phyloP scores from a whole-genome alignment of 1,140 invertebrate species.

The Tyrophagus putrescentiae region DNA sequence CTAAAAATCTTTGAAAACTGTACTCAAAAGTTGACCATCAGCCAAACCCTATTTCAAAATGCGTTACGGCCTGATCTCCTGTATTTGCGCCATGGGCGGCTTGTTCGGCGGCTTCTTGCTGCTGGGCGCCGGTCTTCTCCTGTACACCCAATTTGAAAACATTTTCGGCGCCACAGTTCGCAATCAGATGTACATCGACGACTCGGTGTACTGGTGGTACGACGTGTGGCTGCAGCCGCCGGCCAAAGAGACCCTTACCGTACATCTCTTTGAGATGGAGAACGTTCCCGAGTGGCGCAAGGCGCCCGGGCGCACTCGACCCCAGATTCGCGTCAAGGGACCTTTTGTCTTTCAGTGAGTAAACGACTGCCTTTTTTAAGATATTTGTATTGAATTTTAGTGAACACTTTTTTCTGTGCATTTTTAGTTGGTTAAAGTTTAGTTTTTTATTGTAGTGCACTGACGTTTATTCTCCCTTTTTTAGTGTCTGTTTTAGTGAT shows the following conservation, averaged over 20 bases:
- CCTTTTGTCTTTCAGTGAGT: constrained; percentile 15
- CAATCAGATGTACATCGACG: not conserved
- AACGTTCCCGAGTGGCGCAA: not conserved
- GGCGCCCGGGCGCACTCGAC: not conserved
- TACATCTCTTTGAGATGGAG: constrained; percentile 7
- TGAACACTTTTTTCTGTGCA: no score
- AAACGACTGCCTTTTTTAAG: no score
- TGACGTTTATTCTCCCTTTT: no score
- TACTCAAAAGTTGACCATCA: no score
- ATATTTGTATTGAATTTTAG: no score
- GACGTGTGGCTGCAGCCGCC: constrained; percentile 1
- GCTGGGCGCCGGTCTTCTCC: not conserved
- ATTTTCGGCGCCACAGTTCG: not conserved
- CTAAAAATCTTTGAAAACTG: no score
- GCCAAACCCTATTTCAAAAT: no score
- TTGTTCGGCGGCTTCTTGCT: not conserved
- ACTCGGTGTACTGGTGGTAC: constrained; percentile 1
- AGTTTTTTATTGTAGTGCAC: not conserved
- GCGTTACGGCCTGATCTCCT: not conserved
- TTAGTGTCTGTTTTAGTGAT: no score
- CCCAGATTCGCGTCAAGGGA: not conserved
- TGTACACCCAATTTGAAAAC: not conserved
- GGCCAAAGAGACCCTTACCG: not conserved
- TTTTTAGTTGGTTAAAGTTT: not conserved
- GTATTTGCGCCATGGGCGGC: not conserved